These are phyloP conservation scores for silkworm (Bombyx mori) DNA, from an alignment of 1,140 invertebrate species.

Conservation along the genomic window ASM3026992v2 NC_085116.1:10865001-10865500, in stretches of 20 bases:
- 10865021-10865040: conserved; percentile 53
- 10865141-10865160: not conserved
- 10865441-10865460: no score
- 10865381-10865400: no score
- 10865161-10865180: not conserved
- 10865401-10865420: no score
- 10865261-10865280: conserved; percentile 5
- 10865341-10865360: not conserved
- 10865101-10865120: not conserved
- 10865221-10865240: not conserved
- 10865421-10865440: no score
- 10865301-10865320: not conserved
- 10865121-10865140: conserved; percentile 1
- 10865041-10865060: conserved; percentile 29
- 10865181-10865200: not conserved
- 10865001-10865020: conserved; percentile 59
- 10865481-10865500: no score
- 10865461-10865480: no score
- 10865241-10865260: not conserved
- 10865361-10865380: no score
- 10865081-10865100: not conserved
- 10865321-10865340: conserved; percentile 3
- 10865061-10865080: conserved; percentile 1
- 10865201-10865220: conserved; percentile 1
- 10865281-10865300: conserved; percentile 8